A percentile compares a stretch with the other conserved stretches of the same genome.
phyloP scores from a whole-genome alignment of 2,888 invertebrate species.

The Meteorus colon region DNA sequence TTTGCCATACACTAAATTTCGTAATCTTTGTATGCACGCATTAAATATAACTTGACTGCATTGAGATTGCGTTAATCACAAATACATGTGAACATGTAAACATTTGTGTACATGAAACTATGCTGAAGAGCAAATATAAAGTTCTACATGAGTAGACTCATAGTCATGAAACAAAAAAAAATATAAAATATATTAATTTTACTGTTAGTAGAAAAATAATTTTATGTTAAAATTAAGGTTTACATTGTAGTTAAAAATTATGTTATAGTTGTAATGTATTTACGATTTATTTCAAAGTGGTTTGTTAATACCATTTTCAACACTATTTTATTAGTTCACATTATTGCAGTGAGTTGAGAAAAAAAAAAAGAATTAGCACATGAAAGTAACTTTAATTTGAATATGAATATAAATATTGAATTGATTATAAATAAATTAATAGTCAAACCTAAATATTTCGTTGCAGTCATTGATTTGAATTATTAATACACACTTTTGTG shows the following conservation, averaged over 20 bases:
- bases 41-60: not conserved
- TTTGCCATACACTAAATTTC: conserved; percentile 27
- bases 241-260: not conserved
- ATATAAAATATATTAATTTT: not conserved
- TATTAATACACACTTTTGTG: conserved; percentile 31
- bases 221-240: not conserved
- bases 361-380: not conserved
- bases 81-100: not conserved
- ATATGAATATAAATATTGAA: not conserved
- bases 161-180: not conserved
- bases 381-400: not conserved
- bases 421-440: not conserved
- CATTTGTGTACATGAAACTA: not conserved
- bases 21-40: conserved; percentile 15
- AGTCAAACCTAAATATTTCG: not conserved
- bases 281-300: not conserved
- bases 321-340: not conserved
- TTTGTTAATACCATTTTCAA: conserved; percentile 7
- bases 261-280: not conserved
- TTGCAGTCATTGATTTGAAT: conserved; percentile 3
- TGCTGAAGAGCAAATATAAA: not conserved
- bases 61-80: conserved; percentile 35
- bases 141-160: not conserved
- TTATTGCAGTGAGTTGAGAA: not conserved
- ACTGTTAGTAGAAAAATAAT: not conserved